Conservation (phyloP, 2,888 invertebrate species). For the Epirrhoe tristata region DNA sequence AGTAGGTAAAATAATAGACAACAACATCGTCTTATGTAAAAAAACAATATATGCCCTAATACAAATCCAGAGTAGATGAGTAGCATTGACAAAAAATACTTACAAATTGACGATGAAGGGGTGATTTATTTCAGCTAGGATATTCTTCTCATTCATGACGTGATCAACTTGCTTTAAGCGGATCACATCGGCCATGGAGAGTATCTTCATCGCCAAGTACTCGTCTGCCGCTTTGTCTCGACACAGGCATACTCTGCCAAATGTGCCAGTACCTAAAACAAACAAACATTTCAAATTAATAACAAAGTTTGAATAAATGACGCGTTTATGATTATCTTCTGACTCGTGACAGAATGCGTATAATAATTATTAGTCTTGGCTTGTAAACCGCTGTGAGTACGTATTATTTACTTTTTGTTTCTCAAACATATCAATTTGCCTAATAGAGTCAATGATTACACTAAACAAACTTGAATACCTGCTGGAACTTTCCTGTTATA, state of each 20-base stretch:
- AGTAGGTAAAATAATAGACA: too few relatives aligned
- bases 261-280: conserved; percentile 95
- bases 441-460: background rate
- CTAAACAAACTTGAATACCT: too few relatives aligned
- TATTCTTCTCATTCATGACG: conserved; percentile 98
- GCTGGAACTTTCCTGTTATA: too few relatives aligned
- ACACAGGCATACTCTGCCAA: conserved; percentile 97
- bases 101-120: conserved; percentile 95
- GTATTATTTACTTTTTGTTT: background rate
- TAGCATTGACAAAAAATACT: conserved; percentile 49
- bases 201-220: conserved; percentile 97
- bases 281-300: conserved; percentile 36
- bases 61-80: too few relatives aligned
- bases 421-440: background rate
- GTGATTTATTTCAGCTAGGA: conserved; percentile 95
- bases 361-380: conserved; percentile 12
- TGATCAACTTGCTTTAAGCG: conserved; percentile 98
- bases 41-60: too few relatives aligned
- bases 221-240: conserved; percentile 92
- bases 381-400: background rate
- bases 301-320: conserved; percentile 22
- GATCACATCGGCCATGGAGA: conserved; percentile 97
- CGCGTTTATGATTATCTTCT: conserved; percentile 8
- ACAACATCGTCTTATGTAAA: too few relatives aligned
- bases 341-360: conserved; percentile 1